phyloP scores from a whole-genome alignment of 1,140 invertebrate genomes.

The Pseudomyrmex concolor region DNA sequence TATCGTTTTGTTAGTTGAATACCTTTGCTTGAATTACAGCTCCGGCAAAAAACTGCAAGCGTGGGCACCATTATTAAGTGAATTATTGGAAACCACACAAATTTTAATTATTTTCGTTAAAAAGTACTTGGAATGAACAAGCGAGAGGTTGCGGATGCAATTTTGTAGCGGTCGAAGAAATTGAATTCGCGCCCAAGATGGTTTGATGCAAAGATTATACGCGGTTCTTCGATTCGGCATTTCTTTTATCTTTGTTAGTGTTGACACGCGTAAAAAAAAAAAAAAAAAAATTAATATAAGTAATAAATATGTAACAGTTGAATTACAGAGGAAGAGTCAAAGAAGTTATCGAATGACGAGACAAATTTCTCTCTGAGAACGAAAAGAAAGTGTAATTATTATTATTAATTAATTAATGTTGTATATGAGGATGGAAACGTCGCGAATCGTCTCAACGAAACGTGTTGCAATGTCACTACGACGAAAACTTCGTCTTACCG shows the following conservation, averaged over 20 bases:
- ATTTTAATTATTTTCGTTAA: conserved; percentile 23
- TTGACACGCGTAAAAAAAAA: background rate
- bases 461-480: background rate
- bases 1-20: conserved; percentile 70
- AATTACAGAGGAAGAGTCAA: background rate
- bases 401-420: background rate
- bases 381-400: conserved; percentile 13
- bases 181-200: background rate
- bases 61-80: conserved; percentile 74
- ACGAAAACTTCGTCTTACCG: background rate
- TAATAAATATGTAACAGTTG: background rate
- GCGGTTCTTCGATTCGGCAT: background rate
- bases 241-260: background rate
- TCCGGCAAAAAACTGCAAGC: conserved; percentile 77
- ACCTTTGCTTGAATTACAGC: conserved; percentile 74
- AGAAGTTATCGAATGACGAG: background rate
- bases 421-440: conserved; percentile 27
- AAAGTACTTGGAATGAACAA: background rate
- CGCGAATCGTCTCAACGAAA: conserved; percentile 33
- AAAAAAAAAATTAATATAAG: background rate
- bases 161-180: background rate
- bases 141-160: no score
- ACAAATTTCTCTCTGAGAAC: background rate
- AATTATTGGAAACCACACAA: conserved; percentile 54
- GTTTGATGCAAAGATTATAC: background rate